Evolutionary conservation across 1,140 invertebrate species (phyloP).

Genomic region (Sinella curviseta): DNA sequence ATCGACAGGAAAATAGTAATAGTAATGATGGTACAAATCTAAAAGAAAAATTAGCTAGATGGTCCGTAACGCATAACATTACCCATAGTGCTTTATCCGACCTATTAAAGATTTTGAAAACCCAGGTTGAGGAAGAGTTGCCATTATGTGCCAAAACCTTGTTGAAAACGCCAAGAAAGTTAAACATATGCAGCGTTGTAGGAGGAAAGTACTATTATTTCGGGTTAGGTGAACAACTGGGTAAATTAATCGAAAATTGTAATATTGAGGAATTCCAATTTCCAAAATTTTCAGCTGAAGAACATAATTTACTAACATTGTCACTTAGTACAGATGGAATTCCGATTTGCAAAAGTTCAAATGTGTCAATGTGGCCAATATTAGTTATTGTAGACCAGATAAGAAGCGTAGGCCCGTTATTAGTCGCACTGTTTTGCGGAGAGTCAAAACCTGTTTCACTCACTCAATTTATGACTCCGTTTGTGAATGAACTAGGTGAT

Average conservation of each 20-base stretch:
- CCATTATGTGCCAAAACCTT: background rate
- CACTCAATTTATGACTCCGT: background rate
- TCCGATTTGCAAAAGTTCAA: no score
- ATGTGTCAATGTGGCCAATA: no score
- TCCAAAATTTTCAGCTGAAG: background rate
- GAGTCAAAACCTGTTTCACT: constrained; percentile 11
- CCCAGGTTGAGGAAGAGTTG: background rate
- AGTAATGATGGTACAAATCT: background rate
- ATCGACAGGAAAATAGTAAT: background rate
- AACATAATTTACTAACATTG: no score
- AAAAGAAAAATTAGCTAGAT: background rate
- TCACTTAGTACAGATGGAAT: background rate
- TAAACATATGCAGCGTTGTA: background rate
- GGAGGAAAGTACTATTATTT: background rate
- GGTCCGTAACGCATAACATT: background rate
- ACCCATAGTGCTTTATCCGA: background rate
- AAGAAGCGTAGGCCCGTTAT: background rate
- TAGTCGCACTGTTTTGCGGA: constrained; percentile 20
- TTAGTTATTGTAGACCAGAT: background rate
- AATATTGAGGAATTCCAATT: background rate
- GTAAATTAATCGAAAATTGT: background rate
- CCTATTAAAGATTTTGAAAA: background rate
- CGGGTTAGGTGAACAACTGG: background rate
- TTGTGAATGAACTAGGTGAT: constrained; percentile 6
- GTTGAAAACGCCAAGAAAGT: background rate